Conservation (phyloP, 2,888 invertebrate genomes). For the Lasioglossum calceatum region DNA sequence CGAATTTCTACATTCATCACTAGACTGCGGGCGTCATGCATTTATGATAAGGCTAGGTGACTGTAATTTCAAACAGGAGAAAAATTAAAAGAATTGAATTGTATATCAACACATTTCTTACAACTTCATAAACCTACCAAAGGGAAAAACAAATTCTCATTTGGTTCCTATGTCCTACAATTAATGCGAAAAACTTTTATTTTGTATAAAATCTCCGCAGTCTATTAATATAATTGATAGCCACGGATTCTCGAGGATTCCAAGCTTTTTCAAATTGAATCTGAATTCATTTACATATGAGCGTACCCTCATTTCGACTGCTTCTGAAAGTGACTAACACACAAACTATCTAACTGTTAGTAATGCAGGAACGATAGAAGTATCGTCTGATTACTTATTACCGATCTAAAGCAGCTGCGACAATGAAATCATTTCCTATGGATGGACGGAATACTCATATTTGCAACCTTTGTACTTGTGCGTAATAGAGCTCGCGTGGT, state of each 20-base stretch:
- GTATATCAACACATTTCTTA: no score
- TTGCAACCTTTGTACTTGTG: conserved; percentile 33
- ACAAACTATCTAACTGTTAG: background rate
- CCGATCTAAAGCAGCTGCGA: background rate
- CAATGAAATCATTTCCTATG: conserved; percentile 22
- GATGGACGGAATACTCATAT: background rate
- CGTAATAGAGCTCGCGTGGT: background rate
- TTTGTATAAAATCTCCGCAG: background rate
- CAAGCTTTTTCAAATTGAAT: background rate
- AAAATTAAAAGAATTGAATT: no score
- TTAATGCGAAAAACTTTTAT: no score
- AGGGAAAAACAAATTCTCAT: no score
- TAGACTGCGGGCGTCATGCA: no score
- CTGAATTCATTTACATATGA: background rate
- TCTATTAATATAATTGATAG: background rate
- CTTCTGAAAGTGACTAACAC: background rate
- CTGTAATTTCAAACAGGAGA: no score
- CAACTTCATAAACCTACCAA: no score
- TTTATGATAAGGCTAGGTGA: no score
- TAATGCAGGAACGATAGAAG: background rate
- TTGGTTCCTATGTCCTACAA: no score
- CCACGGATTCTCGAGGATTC: background rate
- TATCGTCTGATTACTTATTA: background rate
- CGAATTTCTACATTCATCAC: no score
- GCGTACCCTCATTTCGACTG: background rate